phyloP scores from a whole-genome alignment of 2,797 vertebrate genomes.

The Euphonia xanthogaster region DNA sequence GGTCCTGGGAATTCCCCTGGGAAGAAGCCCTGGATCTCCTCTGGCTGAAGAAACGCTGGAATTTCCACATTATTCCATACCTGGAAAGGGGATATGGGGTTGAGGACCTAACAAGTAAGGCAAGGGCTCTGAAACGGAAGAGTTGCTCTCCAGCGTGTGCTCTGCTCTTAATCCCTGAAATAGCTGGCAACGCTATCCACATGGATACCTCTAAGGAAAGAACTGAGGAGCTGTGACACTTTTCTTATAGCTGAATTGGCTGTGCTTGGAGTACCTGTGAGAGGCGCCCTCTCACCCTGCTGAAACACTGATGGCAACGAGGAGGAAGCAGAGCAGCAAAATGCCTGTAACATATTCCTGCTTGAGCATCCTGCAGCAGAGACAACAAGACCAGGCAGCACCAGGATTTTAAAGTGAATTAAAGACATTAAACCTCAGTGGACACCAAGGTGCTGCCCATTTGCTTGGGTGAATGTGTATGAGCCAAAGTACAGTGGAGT shows the following conservation, averaged over 20 bases:
- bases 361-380: background rate
- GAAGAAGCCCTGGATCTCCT: background rate
- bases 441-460: background rate
- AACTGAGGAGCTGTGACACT: background rate
- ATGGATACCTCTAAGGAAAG: background rate
- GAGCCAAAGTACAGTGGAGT: background rate
- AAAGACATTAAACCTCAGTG: background rate
- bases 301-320: background rate
- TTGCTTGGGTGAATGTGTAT: background rate
- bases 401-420: background rate
- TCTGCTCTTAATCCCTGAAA: background rate
- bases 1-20: background rate
- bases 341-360: background rate
- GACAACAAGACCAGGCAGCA: background rate
- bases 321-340: background rate
- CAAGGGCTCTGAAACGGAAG: background rate
- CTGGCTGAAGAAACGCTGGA: background rate
- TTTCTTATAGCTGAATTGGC: background rate
- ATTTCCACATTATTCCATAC: background rate
- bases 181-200: background rate
- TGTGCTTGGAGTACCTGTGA: background rate
- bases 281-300: background rate
- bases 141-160: accelerated
- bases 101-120: background rate
- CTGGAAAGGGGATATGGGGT: background rate